These are phyloP conservation scores for Pachypanchax playfairii DNA, from an alignment of 2,113 vertebrate genomes.

Conservation along the genomic window DNA sequence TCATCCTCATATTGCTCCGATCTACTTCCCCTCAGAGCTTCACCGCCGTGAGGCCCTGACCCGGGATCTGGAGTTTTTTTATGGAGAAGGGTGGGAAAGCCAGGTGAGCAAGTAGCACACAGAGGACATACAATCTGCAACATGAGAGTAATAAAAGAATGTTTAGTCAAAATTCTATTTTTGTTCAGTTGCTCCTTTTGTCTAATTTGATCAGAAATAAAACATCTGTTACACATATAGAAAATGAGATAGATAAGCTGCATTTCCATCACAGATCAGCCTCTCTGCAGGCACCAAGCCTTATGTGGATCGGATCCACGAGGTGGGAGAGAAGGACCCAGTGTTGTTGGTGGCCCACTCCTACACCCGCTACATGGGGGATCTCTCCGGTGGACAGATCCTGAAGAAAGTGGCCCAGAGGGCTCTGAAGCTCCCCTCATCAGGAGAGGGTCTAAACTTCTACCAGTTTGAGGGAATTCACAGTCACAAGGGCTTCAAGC, in stretches of 20 bases:
- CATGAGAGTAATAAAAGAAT: not conserved
- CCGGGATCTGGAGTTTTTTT: slow-evolving; percentile 87
- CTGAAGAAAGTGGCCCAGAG: slow-evolving; percentile 93
- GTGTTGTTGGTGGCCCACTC: slow-evolving; percentile 88
- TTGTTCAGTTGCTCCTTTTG: too few species aligned
- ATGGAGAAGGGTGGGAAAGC: slow-evolving; percentile 85
- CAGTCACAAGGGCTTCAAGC: slow-evolving; percentile 89
- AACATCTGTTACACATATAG: too few species aligned
- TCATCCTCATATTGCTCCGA: slow-evolving; percentile 83
- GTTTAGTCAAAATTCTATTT: not conserved
- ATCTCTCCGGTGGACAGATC: slow-evolving; percentile 92
- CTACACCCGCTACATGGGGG: slow-evolving; percentile 94
- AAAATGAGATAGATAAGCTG: too few species aligned
- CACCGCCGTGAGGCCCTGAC: slow-evolving; percentile 83
- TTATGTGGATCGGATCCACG: slow-evolving; percentile 87
- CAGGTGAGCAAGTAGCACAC: slow-evolving; percentile 70
- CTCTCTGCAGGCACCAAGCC: slow-evolving; percentile 80
- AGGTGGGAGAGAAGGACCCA: slow-evolving; percentile 81
- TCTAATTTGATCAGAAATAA: too few species aligned
- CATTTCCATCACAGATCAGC: slow-evolving; percentile 32
- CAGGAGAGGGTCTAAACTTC: slow-evolving; percentile 87
- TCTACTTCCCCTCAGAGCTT: slow-evolving; percentile 90
- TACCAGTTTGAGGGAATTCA: slow-evolving; percentile 87
- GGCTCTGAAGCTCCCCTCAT: slow-evolving; percentile 85
- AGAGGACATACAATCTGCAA: not conserved